These are phyloP conservation scores for Pogonomyrmex californicus DNA, from an alignment of 1,140 invertebrate species.

Conservation along the genomic window DNA sequence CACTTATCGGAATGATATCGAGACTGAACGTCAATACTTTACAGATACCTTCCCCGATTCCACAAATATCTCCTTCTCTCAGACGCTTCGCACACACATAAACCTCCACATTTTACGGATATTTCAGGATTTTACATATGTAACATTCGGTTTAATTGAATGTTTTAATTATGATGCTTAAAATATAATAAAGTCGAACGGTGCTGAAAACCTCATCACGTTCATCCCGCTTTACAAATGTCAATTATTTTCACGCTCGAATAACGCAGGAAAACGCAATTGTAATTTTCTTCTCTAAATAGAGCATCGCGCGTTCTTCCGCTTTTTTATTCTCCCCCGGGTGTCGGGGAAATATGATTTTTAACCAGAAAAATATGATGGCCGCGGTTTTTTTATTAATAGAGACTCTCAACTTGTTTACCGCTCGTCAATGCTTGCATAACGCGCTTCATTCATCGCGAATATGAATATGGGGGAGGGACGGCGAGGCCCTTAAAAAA, in stretches of 20 bases:
- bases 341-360: background rate
- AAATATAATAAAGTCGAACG: slow-evolving; percentile 5
- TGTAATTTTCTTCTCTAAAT: background rate
- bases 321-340: background rate
- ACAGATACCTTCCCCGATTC: background rate
- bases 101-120: background rate
- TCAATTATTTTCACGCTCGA: background rate
- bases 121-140: background rate
- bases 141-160: background rate
- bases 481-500: slow-evolving; percentile 45
- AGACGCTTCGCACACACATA: background rate
- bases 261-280: background rate
- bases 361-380: background rate
- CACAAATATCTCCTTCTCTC: background rate
- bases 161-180: background rate
- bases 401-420: slow-evolving; percentile 28
- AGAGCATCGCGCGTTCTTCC: background rate
- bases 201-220: background rate
- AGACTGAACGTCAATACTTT: slow-evolving; percentile 38
- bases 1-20: slow-evolving; percentile 35
- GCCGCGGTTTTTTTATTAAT: background rate
- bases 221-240: too few species aligned
- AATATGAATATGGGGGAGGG: background rate
- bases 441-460: slow-evolving; percentile 45
- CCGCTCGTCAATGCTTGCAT: slow-evolving; percentile 17